These are phyloP conservation scores for Melanostoma scalare DNA, from an alignment of 2,888 invertebrate genomes.

Conservation along the genomic window DNA sequence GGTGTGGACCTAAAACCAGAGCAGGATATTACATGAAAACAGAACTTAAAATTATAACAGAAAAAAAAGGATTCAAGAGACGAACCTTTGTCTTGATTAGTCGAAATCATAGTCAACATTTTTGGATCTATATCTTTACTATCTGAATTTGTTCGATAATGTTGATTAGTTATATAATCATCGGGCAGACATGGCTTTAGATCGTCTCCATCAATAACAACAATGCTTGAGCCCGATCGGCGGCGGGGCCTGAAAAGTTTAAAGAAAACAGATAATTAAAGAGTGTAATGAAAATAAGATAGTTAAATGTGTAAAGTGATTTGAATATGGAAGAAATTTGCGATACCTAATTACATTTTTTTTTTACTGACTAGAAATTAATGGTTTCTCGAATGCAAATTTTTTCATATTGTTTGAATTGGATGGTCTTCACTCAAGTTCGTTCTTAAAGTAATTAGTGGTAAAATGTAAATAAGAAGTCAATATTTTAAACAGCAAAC, in stretches of 20 bases:
- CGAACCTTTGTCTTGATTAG: constrained; percentile 86
- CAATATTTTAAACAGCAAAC: too few relatives aligned
- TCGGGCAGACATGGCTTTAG: constrained; percentile 84
- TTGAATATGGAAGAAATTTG: too few relatives aligned
- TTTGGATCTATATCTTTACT: constrained; percentile 84
- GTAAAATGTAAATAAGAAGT: too few relatives aligned
- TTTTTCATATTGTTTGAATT: too few relatives aligned
- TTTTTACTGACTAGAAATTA: too few relatives aligned
- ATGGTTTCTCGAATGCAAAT: too few relatives aligned
- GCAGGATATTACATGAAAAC: constrained; percentile 16
- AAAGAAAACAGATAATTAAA: too few relatives aligned
- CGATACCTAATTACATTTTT: too few relatives aligned
- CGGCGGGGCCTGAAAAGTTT: constrained; percentile 87
- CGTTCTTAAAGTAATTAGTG: too few relatives aligned
- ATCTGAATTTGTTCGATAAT: constrained; percentile 83
- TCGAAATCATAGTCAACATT: constrained; percentile 90
- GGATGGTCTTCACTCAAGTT: too few relatives aligned
- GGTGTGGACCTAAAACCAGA: constrained; percentile 89
- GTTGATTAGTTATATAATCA: constrained; percentile 83
- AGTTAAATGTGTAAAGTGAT: too few relatives aligned
- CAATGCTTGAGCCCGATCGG: constrained; percentile 90
- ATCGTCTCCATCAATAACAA: constrained; percentile 89
- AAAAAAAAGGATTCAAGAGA: constrained; percentile 21
- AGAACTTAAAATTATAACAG: not conserved
- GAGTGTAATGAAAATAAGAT: too few relatives aligned